Conservation (phyloP, 2,797 vertebrate genomes). For the Percopsis omiscomaycus region DNA sequence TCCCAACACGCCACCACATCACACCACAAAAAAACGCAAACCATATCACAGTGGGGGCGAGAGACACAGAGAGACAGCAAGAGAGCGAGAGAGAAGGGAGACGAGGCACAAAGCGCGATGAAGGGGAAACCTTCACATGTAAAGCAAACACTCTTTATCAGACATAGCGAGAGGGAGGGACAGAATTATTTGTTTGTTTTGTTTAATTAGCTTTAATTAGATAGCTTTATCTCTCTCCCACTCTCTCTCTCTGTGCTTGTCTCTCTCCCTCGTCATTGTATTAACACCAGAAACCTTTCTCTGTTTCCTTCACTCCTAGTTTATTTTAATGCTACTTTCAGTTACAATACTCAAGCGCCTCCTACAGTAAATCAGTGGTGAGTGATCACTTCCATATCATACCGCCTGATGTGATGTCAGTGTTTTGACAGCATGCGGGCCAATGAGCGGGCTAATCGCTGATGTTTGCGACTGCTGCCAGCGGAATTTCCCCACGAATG, state of each 20-base stretch:
- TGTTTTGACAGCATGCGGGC: too few species aligned
- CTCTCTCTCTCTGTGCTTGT: not conserved
- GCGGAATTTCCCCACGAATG: too few species aligned
- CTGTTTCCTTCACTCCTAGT: not conserved
- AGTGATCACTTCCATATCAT: too few species aligned
- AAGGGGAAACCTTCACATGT: not conserved
- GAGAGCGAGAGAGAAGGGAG: slow-evolving; percentile 23
- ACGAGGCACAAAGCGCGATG: slow-evolving; percentile 13
- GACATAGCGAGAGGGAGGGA: slow-evolving; percentile 7
- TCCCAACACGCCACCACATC: slow-evolving; percentile 65
- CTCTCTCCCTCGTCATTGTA: slow-evolving; percentile 1
- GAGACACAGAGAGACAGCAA: slow-evolving; percentile 9
- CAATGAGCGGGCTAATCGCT: too few species aligned
- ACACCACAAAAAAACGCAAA: slow-evolving; percentile 66
- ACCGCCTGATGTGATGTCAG: too few species aligned
- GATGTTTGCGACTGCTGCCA: too few species aligned
- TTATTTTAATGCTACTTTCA: too few species aligned
- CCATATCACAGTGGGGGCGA: slow-evolving; percentile 62
- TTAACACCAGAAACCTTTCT: not conserved
- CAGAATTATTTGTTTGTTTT: too few species aligned
- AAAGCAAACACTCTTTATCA: not conserved
- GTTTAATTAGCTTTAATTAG: not conserved
- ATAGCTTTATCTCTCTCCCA: not conserved
- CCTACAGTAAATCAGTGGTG: too few species aligned
- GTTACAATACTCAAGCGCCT: too few species aligned